Conservation (phyloP, 2,888 invertebrate genomes). For the Xanthostigma xanthostigma region DNA sequence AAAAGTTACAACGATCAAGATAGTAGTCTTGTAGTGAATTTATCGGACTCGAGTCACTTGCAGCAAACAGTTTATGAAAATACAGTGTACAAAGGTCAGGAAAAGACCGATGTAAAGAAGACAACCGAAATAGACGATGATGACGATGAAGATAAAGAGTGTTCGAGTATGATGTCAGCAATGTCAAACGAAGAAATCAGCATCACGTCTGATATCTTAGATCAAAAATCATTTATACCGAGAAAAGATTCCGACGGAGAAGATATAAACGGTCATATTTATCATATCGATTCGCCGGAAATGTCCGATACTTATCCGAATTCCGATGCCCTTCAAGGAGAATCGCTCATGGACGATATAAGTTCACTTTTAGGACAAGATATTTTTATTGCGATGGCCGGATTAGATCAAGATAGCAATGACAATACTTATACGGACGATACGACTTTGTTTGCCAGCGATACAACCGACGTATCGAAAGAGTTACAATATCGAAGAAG, state of each 20-base stretch:
- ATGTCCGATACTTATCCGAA: slow-evolving; percentile 55
- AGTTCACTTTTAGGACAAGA: slow-evolving; percentile 61
- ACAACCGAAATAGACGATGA: slow-evolving; percentile 25
- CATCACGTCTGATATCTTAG: slow-evolving; percentile 51
- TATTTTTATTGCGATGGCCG: slow-evolving; percentile 48
- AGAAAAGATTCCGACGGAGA: slow-evolving; percentile 31
- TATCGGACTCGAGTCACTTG: too few species aligned
- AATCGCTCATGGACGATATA: slow-evolving; percentile 64
- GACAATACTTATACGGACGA: slow-evolving; percentile 51
- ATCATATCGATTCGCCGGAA: slow-evolving; percentile 74
- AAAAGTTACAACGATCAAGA: too few species aligned
- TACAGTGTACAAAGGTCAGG: slow-evolving; percentile 25
- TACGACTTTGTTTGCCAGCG: slow-evolving; percentile 48
- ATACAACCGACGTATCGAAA: slow-evolving; percentile 21
- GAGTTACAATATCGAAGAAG: slow-evolving; percentile 31
- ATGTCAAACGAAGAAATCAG: slow-evolving; percentile 58
- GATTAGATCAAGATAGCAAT: slow-evolving; percentile 40
- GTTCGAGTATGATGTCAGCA: slow-evolving; percentile 42
- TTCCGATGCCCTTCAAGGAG: slow-evolving; percentile 61
- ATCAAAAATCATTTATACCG: slow-evolving; percentile 31
- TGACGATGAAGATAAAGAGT: slow-evolving; percentile 39
- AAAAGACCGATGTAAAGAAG: slow-evolving; percentile 9
- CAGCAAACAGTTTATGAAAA: too few species aligned
- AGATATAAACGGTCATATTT: slow-evolving; percentile 39
- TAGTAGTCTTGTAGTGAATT: too few species aligned